These are phyloP conservation scores for Hermetia illucens DNA, from an alignment of 1,140 invertebrate genomes.

Conservation along the genomic window DNA sequence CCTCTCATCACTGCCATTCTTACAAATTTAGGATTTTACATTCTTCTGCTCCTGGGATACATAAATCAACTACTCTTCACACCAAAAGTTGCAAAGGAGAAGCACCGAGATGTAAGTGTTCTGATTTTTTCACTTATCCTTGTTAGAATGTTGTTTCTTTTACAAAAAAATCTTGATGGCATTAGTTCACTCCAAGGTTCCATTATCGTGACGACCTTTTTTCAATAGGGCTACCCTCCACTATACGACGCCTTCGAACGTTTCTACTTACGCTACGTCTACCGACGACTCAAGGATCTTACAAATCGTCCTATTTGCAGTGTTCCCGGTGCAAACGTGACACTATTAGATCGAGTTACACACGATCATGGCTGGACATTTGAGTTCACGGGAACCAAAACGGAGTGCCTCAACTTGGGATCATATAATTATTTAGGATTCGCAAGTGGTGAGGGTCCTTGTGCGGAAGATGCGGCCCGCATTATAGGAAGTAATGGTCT, in stretches of 20 bases:
- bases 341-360: conserved; percentile 70
- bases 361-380: conserved; percentile 86
- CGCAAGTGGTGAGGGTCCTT: conserved; percentile 57
- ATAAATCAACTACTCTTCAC: conserved; percentile 67
- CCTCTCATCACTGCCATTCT: conserved; percentile 66
- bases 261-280: conserved; percentile 90
- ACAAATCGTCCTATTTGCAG: conserved; percentile 90
- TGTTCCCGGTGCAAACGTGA: conserved; percentile 74
- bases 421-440: conserved; percentile 92
- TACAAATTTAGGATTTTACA: conserved; percentile 78
- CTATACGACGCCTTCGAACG: conserved; percentile 86
- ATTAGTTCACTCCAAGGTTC: too few species aligned
- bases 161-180: too few species aligned
- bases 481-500: conserved; percentile 51
- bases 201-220: background rate
- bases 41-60: conserved; percentile 75
- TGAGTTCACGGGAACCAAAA: conserved; percentile 62
- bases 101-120: conserved; percentile 56
- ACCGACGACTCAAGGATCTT: conserved; percentile 79
- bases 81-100: conserved; percentile 63
- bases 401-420: conserved; percentile 75
- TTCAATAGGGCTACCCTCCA: conserved; percentile 67
- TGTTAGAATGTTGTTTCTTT: too few species aligned
- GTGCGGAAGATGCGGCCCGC: conserved; percentile 53
- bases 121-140: too few species aligned